Evolutionary conservation across 2,797 vertebrate species (phyloP), one percentile per base, ranked within the genome.

Genomic region (Heteromormyrus szaboi): DNA sequence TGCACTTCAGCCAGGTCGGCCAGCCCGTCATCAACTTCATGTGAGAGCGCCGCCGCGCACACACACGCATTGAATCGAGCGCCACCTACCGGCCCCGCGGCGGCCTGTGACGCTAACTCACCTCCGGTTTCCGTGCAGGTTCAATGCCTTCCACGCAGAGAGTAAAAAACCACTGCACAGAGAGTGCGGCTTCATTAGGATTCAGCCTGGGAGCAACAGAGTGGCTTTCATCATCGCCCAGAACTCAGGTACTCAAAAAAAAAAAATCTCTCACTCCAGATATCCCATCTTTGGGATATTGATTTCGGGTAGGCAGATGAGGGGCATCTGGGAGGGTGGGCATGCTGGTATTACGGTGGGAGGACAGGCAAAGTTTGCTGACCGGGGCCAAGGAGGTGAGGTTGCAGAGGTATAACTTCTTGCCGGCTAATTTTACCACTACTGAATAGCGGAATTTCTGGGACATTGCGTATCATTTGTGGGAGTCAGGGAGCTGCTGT

Each of bases 181-280:
- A 88, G 98, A 99, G 68, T 98, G 96, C 56, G 98, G 98, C 5
- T 99, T 99, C 92, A 98, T 99, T 91, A 96, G 97, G 91, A 94
- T 98, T 91, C 95, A 99, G 92, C 97, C 97, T 0, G 97, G 97
- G 56, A 97, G 97, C 93, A 98, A 98, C 72, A 97, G 94, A 93
- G 98, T 99, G 95, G 98, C 98, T 59, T 99, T 99, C 91, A 95
- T 99, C 93, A 97, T 97, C n/a, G 98, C 98, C 90, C 98, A 99
- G 94, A 99, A 99, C 93, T 97, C 97, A 95, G 98, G 98, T 99
- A 94, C 86, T 48, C 33, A 44, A 25, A n/a, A 76, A 8, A 53
- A 46, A 17, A 4, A 17, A 14, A 17, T 19, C 87, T 4, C 46
- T 88, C 37, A 19, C 33, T 19, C 65, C 29, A 29, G n/a, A 41